Evolutionary conservation across 2,113 vertebrate species (phyloP), one percentile per base, ranked within the genome.

Genomic region (Thinocorus orbignyianus): DNA sequence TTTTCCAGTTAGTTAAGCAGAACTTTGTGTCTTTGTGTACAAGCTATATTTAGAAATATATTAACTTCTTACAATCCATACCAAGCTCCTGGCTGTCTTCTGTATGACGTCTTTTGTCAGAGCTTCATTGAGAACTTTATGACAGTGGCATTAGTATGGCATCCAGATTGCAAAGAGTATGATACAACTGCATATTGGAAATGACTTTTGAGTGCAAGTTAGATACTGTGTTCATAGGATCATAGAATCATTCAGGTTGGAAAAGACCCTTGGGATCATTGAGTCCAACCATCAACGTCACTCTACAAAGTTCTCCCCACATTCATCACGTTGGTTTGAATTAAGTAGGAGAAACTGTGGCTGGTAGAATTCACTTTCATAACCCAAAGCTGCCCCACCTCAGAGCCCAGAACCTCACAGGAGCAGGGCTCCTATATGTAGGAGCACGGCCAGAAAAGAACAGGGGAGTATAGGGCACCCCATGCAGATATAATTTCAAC

Each of bases 261-360:
- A 46, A 46, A 46, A 46, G 17, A 20, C 46, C 8, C 46, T 46
- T 46, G 46, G 46, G 46, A 20, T 46, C 46, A 20, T 46, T 17
- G 18, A 46, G 19, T 19, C 46, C 7, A 46, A 46, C 19, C 19
- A 46, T 46, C 46, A 46, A 20, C 46, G 9, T 19, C 19, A 20
- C 46, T 46, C 46, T 46, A 46, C 46, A 46, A 46, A 46, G 46
- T 46, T 46, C 46, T 20, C 46, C 19, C 46, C 46, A 6, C 3
- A 6, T 37, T 55, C 17, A 31, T 37, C 37, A 23, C 4, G 8
- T 18, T 0, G 1, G 7, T 31, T 22, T 7, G 2, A 44, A 46
- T 11, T 35, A 78, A 9, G n/a, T 11, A 44, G 48, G 57, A 65
- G 22, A 70, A 71, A 35, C 30, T 19, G 57, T n/a, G 28, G 17